Conservation (phyloP, 2,797 vertebrate species). For the Gymnothorax reevesii region DNA sequence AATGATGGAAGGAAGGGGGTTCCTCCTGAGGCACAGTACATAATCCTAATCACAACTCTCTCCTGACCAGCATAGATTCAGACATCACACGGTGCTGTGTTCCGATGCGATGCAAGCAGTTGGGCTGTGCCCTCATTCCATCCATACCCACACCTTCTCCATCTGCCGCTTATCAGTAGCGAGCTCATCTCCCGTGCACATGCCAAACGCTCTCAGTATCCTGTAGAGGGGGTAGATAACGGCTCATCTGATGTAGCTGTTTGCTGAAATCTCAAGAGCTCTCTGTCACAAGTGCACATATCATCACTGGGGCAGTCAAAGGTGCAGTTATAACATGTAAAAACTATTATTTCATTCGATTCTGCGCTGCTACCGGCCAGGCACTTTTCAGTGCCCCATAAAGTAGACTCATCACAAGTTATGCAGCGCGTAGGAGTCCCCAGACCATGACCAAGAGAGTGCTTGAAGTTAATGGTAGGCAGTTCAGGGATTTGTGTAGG, state of each 20-base stretch:
- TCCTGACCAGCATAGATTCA: constrained; percentile 48
- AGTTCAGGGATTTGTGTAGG: not conserved
- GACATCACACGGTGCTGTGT: constrained; percentile 54
- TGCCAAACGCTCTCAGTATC: constrained; percentile 69
- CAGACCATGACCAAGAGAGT: not conserved
- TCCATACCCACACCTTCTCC: constrained; percentile 70
- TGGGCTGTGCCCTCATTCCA: constrained; percentile 73
- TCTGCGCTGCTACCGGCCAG: not conserved
- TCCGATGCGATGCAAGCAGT: constrained; percentile 58
- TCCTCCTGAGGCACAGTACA: constrained; percentile 20
- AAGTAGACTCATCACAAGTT: not conserved
- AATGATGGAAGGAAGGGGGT: not conserved
- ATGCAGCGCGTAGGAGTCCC: not conserved
- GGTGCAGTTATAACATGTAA: not conserved
- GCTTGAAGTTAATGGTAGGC: not conserved
- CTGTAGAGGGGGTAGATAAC: constrained; percentile 19
- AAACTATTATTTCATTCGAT: not conserved
- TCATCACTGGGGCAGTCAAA: not conserved
- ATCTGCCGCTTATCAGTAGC: constrained; percentile 60
- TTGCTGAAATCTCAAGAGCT: constrained; percentile 15
- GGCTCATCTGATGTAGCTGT: not conserved
- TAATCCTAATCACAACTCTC: constrained; percentile 49
- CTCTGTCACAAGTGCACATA: not conserved
- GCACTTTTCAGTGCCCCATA: not conserved
- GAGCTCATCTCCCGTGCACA: constrained; percentile 66